phyloP scores from a whole-genome alignment of 2,113 vertebrate species.

The Anguilla japonica region DNA sequence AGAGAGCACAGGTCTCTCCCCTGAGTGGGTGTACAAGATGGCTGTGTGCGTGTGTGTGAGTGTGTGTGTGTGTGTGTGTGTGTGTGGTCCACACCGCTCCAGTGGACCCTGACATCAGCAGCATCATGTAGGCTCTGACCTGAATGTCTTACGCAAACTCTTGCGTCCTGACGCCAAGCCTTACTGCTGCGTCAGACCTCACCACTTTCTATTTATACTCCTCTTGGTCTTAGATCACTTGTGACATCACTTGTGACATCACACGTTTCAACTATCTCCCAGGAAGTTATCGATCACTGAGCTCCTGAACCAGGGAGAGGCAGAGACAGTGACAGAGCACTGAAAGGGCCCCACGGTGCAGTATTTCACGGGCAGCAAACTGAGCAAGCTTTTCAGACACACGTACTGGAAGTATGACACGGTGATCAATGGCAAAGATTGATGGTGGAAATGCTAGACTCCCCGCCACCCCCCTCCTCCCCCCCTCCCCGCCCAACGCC shows the following conservation, averaged over 20 bases:
- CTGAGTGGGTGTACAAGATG: neutral
- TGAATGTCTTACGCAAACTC: neutral
- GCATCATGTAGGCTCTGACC: neutral
- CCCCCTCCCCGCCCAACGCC: too few relatives aligned
- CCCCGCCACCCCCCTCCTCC: neutral
- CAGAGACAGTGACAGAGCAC: neutral
- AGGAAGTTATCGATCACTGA: neutral
- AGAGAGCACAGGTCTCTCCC: neutral
- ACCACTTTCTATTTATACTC: neutral
- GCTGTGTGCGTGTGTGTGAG: neutral
- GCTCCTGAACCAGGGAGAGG: neutral
- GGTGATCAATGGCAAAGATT: constrained; percentile 16
- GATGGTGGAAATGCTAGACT: constrained; percentile 13
- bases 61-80: neutral
- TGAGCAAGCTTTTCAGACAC: neutral
- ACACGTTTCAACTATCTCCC: neutral
- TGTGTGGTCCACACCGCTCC: neutral
- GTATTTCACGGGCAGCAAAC: neutral
- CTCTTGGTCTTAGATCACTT: neutral
- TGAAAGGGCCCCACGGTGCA: neutral
- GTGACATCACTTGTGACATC: neutral
- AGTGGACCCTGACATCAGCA: neutral
- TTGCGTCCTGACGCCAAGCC: neutral
- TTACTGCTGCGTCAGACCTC: neutral
- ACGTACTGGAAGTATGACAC: constrained; percentile 2